These are phyloP conservation scores for Epicampocera succincta DNA, from an alignment of 2,888 invertebrate species.

Conservation along the genomic window DNA sequence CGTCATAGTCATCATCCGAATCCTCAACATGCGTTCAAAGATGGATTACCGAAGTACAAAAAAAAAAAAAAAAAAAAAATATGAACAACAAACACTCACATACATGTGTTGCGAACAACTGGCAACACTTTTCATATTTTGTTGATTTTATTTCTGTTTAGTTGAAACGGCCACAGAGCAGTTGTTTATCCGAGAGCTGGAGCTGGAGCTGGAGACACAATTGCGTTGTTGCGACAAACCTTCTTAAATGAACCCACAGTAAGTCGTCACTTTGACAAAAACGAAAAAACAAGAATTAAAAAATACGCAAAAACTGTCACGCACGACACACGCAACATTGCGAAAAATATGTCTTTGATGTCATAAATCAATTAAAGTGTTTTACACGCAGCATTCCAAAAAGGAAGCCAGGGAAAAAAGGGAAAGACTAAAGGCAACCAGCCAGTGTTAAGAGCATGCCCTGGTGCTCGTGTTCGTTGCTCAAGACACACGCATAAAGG, in stretches of 20 bases:
- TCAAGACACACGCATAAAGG: constrained; percentile 43
- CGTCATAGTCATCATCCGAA: constrained; percentile 11
- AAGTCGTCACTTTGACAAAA: constrained; percentile 50
- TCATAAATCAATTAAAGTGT: constrained; percentile 80
- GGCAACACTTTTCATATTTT: constrained; percentile 29
- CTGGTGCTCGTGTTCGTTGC: constrained; percentile 21
- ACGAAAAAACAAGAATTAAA: constrained; percentile 15
- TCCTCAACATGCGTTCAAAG: constrained; percentile 66
- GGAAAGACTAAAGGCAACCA: constrained; percentile 5
- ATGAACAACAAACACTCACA: neutral
- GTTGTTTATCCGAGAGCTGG: too few species aligned
- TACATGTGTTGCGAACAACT: constrained; percentile 18
- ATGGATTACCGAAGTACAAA: constrained; percentile 70
- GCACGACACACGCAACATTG: constrained; percentile 80
- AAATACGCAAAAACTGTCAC: constrained; percentile 76
- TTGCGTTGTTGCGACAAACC: constrained; percentile 47
- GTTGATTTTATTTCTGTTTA: constrained; percentile 27
- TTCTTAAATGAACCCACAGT: constrained; percentile 58
- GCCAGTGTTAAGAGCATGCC: constrained; percentile 25
- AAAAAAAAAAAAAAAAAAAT: neutral
- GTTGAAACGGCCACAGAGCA: constrained; percentile 44
- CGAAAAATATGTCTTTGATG: constrained; percentile 81
- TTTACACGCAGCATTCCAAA: constrained; percentile 56
- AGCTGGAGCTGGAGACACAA: constrained; percentile 20
- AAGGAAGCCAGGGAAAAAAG: constrained; percentile 11